These are phyloP conservation scores for Chelmon rostratus DNA, from an alignment of 2,797 vertebrate genomes.

Conservation along the genomic window DNA sequence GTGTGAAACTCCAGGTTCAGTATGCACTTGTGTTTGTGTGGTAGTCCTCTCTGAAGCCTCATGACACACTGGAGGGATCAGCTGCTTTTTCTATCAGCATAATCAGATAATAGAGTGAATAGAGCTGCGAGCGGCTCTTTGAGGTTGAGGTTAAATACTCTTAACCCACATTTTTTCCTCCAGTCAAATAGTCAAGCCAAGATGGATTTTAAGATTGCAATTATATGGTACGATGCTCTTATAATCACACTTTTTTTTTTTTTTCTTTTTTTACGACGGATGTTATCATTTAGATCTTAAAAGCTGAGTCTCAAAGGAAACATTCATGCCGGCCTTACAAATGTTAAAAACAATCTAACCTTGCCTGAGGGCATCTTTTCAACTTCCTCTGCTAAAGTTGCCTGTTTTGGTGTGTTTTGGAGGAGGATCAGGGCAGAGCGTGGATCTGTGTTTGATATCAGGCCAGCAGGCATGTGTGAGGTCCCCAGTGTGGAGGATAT, in stretches of 20 bases:
- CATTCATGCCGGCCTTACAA: neutral
- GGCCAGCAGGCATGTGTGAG: conserved; percentile 20
- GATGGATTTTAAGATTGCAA: neutral
- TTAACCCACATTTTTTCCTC: neutral
- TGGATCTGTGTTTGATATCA: conserved; percentile 33
- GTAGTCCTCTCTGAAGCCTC: conserved; percentile 10
- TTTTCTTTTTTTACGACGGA: neutral
- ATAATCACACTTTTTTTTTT: neutral
- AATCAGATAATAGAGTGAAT: conserved; percentile 38
- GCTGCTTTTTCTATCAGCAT: conserved; percentile 28
- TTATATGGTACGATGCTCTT: neutral
- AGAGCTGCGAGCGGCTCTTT: neutral
- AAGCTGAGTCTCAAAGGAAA: neutral
- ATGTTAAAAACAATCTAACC: neutral
- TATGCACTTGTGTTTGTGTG: conserved; percentile 5
- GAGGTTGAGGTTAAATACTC: neutral
- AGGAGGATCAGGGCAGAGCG: neutral
- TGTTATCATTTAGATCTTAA: neutral
- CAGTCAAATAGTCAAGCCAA: neutral
- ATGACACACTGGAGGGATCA: conserved; percentile 23
- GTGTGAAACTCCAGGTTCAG: conserved; percentile 1
- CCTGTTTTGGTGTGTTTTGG: neutral
- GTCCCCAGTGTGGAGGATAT: conserved; percentile 21
- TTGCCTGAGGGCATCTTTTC: neutral
- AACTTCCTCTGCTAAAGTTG: neutral